Evolutionary conservation across 1,140 invertebrate species (phyloP).

Genomic region (Daktulosphaira vitifoliae): DNA sequence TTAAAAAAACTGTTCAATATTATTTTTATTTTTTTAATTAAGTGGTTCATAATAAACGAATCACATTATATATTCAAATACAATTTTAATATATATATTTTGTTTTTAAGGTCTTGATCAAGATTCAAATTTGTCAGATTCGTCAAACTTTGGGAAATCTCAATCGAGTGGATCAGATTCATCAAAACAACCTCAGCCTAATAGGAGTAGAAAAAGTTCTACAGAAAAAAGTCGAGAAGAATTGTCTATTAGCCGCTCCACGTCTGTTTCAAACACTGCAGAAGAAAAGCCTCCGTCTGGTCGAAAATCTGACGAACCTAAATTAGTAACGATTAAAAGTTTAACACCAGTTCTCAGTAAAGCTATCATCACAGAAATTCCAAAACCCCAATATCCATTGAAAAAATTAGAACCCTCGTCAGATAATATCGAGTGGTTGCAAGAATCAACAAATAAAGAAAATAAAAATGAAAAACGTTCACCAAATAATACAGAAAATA

Average conservation of each 20-base stretch:
- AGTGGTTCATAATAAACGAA: too few relatives aligned
- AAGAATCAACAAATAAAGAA: constrained; percentile 7
- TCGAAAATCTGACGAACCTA: constrained; percentile 21
- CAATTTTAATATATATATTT: too few relatives aligned
- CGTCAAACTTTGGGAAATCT: background rate
- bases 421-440: constrained; percentile 11
- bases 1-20: too few relatives aligned
- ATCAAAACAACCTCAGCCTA: constrained; percentile 20
- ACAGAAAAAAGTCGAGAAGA: constrained; percentile 14
- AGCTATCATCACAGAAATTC: constrained; percentile 4
- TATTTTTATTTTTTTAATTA: too few relatives aligned
- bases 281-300: constrained; percentile 24
- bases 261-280: constrained; percentile 6
- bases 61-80: too few relatives aligned
- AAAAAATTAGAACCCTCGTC: background rate
- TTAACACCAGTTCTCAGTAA: background rate
- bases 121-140: constrained; percentile 13
- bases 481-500: background rate
- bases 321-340: constrained; percentile 21
- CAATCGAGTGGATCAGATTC: constrained; percentile 1
- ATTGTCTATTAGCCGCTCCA: background rate
- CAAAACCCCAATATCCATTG: constrained; percentile 3
- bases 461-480: background rate
- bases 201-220: constrained; percentile 9
- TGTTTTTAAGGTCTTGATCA: constrained; percentile 3